phyloP scores from a whole-genome alignment of 2,797 vertebrate species.

The Zenarchopterus dispar region DNA sequence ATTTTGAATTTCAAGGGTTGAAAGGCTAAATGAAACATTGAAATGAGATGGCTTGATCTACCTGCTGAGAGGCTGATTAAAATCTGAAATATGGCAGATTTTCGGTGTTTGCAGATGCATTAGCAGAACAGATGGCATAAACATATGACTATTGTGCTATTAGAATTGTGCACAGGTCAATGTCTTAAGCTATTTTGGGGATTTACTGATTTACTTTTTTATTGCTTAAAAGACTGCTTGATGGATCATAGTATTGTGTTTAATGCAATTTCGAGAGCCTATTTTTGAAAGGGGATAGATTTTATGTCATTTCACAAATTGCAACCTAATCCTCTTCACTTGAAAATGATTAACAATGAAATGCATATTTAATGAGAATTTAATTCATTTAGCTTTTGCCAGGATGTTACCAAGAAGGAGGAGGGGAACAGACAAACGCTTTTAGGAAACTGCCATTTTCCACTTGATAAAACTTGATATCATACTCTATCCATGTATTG shows the following conservation, averaged over 20 bases:
- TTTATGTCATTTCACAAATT: constrained; percentile 83
- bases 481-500: constrained; percentile 21
- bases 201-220: constrained; percentile 53
- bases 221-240: constrained; percentile 52
- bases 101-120: constrained; percentile 46
- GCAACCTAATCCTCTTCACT: constrained; percentile 82
- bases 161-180: constrained; percentile 49
- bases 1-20: constrained; percentile 29
- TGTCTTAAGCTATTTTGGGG: constrained; percentile 52
- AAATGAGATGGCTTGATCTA: constrained; percentile 6
- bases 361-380: constrained; percentile 82
- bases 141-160: constrained; percentile 66
- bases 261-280: constrained; percentile 75
- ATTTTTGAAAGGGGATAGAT: constrained; percentile 78
- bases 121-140: constrained; percentile 64
- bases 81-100: not conserved
- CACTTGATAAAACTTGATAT: constrained; percentile 47
- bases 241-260: constrained; percentile 65
- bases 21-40: constrained; percentile 26
- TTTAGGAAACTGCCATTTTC: constrained; percentile 47
- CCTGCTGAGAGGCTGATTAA: constrained; percentile 4
- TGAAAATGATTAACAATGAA: constrained; percentile 83
- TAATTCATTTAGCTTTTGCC: constrained; percentile 81
- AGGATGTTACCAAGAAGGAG: constrained; percentile 57
- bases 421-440: constrained; percentile 60